Conservation (phyloP, 2,113 vertebrate species). For the Ciconia boyciana region DNA sequence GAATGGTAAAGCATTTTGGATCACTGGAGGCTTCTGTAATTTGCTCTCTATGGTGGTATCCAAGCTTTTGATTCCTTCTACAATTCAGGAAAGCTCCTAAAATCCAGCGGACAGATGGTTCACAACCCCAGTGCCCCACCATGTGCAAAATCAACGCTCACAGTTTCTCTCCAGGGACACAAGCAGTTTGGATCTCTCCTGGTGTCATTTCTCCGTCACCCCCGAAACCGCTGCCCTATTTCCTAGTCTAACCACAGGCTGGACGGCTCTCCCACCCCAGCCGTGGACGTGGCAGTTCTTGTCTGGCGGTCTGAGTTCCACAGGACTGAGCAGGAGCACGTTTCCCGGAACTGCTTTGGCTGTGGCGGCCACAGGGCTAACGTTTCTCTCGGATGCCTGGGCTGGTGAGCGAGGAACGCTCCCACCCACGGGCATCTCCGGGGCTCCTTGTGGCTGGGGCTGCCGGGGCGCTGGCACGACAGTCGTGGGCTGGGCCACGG, state of each 20-base stretch:
- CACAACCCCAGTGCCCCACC: background rate
- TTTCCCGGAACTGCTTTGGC: background rate
- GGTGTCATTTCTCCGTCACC: background rate
- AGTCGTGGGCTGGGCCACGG: background rate
- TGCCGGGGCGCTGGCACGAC: accelerated
- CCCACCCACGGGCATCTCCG: accelerated
- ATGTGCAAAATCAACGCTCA: background rate
- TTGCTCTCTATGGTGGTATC: background rate
- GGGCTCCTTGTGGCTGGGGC: background rate
- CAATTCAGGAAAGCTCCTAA: background rate
- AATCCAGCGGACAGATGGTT: background rate
- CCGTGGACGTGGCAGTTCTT: background rate
- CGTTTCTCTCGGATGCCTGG: accelerated
- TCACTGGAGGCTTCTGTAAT: background rate
- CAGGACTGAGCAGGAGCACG: accelerated
- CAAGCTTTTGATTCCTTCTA: background rate
- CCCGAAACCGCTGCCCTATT: accelerated
- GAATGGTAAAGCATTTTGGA: background rate
- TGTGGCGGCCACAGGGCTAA: background rate
- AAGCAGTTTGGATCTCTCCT: accelerated
- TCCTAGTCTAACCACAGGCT: background rate
- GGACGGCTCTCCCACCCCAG: background rate
- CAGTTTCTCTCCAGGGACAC: background rate
- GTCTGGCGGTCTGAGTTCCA: accelerated
- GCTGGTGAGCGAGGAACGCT: accelerated